These are phyloP conservation scores for Enhydra lutris DNA, from an alignment of 2,113 vertebrate genomes.

Conservation along the genomic window DNA sequence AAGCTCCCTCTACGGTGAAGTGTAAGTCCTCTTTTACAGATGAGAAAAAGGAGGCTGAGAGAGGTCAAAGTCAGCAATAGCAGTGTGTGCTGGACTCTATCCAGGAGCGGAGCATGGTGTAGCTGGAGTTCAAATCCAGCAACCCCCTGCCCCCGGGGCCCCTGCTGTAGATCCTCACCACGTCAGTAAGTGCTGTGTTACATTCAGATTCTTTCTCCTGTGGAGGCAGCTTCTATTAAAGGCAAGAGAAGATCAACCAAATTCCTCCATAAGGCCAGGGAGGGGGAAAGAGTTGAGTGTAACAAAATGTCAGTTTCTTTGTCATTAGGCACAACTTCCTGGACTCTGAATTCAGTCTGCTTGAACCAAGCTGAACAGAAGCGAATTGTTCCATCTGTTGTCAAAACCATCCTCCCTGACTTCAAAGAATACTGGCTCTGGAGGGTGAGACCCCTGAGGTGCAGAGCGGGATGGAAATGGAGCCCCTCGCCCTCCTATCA, in stretches of 20 bases:
- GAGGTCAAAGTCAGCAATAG: neutral
- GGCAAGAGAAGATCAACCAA: neutral
- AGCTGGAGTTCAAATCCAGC: neutral
- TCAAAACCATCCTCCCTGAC: conserved; percentile 43
- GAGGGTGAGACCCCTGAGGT: conserved; percentile 8
- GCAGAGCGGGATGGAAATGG: neutral
- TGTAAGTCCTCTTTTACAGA: neutral
- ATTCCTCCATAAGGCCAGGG: neutral
- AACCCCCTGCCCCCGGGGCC: too few relatives aligned
- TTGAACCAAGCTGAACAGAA: conserved; percentile 59
- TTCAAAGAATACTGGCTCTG: conserved; percentile 56
- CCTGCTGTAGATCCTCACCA: neutral
- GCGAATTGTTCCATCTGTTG: conserved; percentile 68
- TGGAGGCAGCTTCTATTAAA: neutral
- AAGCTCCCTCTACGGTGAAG: neutral
- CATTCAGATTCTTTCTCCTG: neutral
- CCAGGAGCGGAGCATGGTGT: fast-evolving
- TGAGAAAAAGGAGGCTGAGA: neutral
- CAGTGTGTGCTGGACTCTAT: neutral
- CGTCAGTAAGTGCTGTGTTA: neutral
- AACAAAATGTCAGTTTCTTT: neutral
- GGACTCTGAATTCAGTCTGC: neutral
- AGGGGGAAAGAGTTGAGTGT: neutral
- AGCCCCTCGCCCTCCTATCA: neutral
- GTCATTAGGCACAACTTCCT: neutral